Percentiles rank a stretch among this genome's conserved stretches.
These are phyloP conservation scores for Drosophila burlai DNA, from an alignment of 1,140 invertebrate genomes.

Conservation along the genomic window DNA sequence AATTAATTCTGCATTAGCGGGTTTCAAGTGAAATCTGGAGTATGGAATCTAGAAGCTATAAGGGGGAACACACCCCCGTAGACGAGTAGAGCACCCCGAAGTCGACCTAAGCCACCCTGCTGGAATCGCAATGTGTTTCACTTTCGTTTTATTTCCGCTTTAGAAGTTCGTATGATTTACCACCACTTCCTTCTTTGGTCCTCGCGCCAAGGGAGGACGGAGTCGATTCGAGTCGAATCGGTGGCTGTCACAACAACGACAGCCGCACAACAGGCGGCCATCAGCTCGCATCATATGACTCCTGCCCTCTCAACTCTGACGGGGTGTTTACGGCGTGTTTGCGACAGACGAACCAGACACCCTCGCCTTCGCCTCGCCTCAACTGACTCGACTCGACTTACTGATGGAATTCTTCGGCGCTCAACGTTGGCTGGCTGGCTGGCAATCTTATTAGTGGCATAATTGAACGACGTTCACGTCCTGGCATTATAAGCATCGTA, in stretches of 20 bases:
- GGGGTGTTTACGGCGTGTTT: constrained; percentile 57
- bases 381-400: constrained; percentile 9
- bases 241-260: constrained; percentile 66
- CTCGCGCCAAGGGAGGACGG: constrained; percentile 11
- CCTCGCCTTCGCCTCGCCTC: constrained; percentile 31
- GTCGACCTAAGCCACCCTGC: constrained; percentile 42
- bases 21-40: neutral
- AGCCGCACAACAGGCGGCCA: constrained; percentile 55
- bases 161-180: constrained; percentile 54
- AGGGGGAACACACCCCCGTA: neutral
- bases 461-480: constrained; percentile 53
- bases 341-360: constrained; percentile 35
- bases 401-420: constrained; percentile 68
- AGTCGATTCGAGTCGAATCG: constrained; percentile 40
- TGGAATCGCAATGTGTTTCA: constrained; percentile 47
- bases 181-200: constrained; percentile 24
- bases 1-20: constrained; percentile 3
- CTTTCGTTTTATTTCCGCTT: constrained; percentile 57
- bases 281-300: constrained; percentile 69
- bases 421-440: constrained; percentile 60
- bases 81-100: constrained; percentile 17
- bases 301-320: constrained; percentile 50
- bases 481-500: constrained; percentile 47
- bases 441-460: constrained; percentile 76
- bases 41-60: neutral